Base-by-base conservation (phyloP, 2,113 vertebrate species). In the Pollimyrus isidori region DNA sequence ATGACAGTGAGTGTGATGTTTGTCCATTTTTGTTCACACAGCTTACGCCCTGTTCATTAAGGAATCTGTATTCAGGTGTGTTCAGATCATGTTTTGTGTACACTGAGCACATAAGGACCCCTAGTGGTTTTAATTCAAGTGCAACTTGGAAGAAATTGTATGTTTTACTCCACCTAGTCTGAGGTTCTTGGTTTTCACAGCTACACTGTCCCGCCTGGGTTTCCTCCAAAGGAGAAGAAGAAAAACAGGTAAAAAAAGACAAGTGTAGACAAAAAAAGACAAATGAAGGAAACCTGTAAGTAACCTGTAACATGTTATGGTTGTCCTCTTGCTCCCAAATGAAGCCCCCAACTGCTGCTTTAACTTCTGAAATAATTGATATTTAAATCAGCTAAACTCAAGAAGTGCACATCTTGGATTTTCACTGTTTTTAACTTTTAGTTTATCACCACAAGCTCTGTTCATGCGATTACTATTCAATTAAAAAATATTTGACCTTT, bases 291-390 rank as follows among this genome's bases (percentile, higher is more conserved):
- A 23, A 86, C 49, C 9, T 86, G 49, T 50, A 50, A 26, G n/a
- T 80, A 42, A 80, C 73, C 73, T 39, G 65, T 73, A 73, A 30
- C 11, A 35, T 73, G 56, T n/a, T 62, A 62, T 62, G 21, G 56
- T n/a, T n/a, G 65, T 93, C 90, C 2, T 95, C 94, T 90, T 23
- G 21, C 90, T 96, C 95, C 96, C 96, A 96, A 92, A 96, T 96
- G 76, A 96, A 93, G 90, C 93, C 92, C 52, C 95, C 95, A 53
- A 93, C 88, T 30, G 91, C 88, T 0, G 91, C 90, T 92, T 94
- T 95, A 23, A 96, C 92, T 82, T 95, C 96, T 96, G 65, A 62
- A 94, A 82, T 58, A 17, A 56, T n/a, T 21, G 30, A 48, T 15
- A 69, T 9, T 23, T 45, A 42, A 46, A n/a, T 48, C 19, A 84